Conservation (phyloP, 2,888 invertebrate species). For the Tridacna crocea region DNA sequence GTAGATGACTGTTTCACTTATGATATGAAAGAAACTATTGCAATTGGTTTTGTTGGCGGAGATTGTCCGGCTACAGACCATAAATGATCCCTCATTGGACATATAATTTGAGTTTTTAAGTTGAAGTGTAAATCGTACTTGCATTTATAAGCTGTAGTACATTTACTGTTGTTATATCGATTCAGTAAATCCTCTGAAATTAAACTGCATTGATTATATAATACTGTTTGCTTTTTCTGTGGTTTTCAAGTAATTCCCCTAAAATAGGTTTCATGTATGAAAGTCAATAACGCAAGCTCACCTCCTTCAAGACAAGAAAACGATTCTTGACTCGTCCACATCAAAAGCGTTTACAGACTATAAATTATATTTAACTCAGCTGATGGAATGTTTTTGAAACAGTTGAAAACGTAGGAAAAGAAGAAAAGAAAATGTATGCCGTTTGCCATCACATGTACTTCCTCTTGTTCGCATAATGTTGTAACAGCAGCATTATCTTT, state of each 20-base stretch:
- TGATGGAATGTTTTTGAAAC: too few relatives aligned
- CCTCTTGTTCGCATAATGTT: too few relatives aligned
- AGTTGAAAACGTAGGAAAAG: too few relatives aligned
- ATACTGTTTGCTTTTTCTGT: neutral
- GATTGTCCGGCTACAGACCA: conserved; percentile 7
- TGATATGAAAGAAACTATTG: conserved; percentile 1
- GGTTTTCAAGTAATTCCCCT: neutral
- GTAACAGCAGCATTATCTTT: too few relatives aligned
- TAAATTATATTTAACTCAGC: too few relatives aligned
- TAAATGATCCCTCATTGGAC: conserved; percentile 68
- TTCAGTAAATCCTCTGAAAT: conserved; percentile 19
- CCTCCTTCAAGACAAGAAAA: too few relatives aligned
- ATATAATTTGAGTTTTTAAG: neutral
- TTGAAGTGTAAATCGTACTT: conserved; percentile 34
- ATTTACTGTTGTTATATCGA: conserved; percentile 35
- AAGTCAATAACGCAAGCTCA: too few relatives aligned
- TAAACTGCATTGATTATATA: conserved; percentile 23
- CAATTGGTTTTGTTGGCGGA: neutral
- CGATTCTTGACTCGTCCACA: too few relatives aligned
- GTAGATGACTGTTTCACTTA: conserved; percentile 22
- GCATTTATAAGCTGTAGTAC: conserved; percentile 26
- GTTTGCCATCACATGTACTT: too few relatives aligned
- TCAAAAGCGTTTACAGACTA: too few relatives aligned
- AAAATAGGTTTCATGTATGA: too few relatives aligned
- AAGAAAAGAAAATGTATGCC: too few relatives aligned